Evolutionary conservation across 1,140 invertebrate species (phyloP), one percentile per base, ranked within the genome.

Genomic region (Zeugodacus cucurbitae): DNA sequence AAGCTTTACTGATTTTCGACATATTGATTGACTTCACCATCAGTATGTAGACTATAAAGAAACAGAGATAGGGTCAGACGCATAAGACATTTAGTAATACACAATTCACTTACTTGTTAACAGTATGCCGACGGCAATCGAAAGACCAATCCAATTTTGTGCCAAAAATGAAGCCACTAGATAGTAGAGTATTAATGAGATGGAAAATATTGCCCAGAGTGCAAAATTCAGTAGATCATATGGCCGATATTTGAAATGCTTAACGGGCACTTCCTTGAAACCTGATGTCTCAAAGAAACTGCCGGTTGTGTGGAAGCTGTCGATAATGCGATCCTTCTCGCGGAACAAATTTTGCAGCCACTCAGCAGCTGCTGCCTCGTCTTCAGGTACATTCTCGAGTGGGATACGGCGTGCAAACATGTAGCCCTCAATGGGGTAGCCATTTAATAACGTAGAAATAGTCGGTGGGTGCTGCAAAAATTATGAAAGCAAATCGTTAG

Each of bases 381-480:
- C 95, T 70, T 96, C 95, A 0, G 98, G 98, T 58, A 99, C 95
- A 87, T 96, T 94, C 82, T 97, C 95, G 26, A 99, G 94, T 6
- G 97, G 96, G 92, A 98, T 97, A 91, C 98, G 95, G 88, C 97
- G 95, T 89, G 98, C 95, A 91, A 97, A 96, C 93, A 99, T 94
- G 91, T 98, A 96, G 4, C 96, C 97, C 89, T 95, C 94, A 1
- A 98, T 94, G 64, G 94, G 94, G 91, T 96, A 96, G 1, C 98
- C 98, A 88, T 95, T 94, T n/a, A 99, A 91, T 89, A 99, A 94
- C 93, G 96, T 98, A 89, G 95, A 96, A 90, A 99, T 96, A 2
- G 97, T 98, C 22, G 97, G 96, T 58, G 96, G 95, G 10, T 94
- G 94, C 89, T 95, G 87, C 85, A 88, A 85, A 26, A 82, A 86